Conservation (phyloP, 2,797 vertebrate genomes). For the Spinibarbus caldwelli region DNA sequence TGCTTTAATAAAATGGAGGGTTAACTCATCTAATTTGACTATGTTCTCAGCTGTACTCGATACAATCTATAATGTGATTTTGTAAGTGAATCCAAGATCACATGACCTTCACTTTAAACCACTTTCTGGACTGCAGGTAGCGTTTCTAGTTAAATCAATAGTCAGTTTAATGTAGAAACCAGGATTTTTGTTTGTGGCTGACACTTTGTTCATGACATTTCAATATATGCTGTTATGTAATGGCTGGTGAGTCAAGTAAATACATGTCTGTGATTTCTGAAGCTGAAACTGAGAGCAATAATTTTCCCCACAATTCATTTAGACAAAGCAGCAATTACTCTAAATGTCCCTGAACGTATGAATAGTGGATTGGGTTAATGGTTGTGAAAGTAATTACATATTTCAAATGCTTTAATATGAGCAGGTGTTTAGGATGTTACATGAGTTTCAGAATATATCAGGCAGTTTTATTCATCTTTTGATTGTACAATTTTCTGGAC, state of each 20-base stretch:
- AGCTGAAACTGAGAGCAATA: background rate
- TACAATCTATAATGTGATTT: constrained; percentile 31
- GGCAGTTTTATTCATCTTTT: background rate
- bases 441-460: background rate
- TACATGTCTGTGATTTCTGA: background rate
- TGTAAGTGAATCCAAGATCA: constrained; percentile 11
- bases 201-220: background rate
- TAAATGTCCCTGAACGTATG: background rate
- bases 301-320: constrained; percentile 15
- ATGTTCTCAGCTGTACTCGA: constrained; percentile 4
- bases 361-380: background rate
- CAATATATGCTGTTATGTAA: background rate
- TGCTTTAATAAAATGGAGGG: constrained; percentile 58
- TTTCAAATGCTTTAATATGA: constrained; percentile 19
- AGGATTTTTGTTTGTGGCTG: background rate
- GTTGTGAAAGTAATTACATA: background rate
- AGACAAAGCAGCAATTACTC: background rate
- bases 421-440: background rate
- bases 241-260: constrained; percentile 5
- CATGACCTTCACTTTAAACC: constrained; percentile 19
- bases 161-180: constrained; percentile 1
- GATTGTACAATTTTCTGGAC: background rate
- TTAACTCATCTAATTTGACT: constrained; percentile 26
- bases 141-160: background rate
- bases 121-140: background rate